phyloP scores from a whole-genome alignment of 2,113 vertebrate genomes.

The Illadopsis cleaveri region DNA sequence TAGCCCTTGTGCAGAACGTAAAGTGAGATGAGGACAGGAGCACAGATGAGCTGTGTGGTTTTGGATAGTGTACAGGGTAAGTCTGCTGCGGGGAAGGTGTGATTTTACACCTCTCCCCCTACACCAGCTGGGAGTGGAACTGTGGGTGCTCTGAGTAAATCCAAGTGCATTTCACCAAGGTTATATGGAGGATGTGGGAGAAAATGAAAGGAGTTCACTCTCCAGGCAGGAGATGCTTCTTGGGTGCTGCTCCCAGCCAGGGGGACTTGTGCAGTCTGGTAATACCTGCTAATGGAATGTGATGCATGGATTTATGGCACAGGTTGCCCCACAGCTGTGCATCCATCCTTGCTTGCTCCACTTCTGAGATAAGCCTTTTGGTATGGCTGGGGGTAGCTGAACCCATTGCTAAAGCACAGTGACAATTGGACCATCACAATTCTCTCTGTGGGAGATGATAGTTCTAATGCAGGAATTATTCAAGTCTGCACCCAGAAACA shows the following conservation, averaged over 20 bases:
- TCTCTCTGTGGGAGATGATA: neutral
- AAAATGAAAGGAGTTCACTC: neutral
- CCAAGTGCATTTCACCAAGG: neutral
- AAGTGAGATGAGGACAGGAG: neutral
- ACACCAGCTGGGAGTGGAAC: neutral
- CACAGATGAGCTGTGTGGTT: neutral
- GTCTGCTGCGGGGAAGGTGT: neutral
- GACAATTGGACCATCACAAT: neutral
- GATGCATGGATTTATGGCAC: neutral
- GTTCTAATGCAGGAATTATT: neutral
- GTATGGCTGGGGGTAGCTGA: neutral
- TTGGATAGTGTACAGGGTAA: neutral
- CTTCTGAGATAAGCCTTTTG: neutral
- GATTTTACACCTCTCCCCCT: neutral
- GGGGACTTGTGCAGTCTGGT: neutral
- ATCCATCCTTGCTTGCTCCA: fast-evolving
- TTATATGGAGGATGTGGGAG: neutral
- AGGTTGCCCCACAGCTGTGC: neutral
- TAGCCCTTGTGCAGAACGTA: neutral
- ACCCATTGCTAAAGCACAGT: fast-evolving
- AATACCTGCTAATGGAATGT: neutral
- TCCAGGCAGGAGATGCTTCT: neutral
- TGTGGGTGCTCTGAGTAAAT: neutral
- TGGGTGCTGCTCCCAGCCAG: neutral
- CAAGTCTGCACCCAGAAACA: neutral